Conservation (phyloP, 2,888 invertebrate species). For the Pardosa pseudoannulata region DNA sequence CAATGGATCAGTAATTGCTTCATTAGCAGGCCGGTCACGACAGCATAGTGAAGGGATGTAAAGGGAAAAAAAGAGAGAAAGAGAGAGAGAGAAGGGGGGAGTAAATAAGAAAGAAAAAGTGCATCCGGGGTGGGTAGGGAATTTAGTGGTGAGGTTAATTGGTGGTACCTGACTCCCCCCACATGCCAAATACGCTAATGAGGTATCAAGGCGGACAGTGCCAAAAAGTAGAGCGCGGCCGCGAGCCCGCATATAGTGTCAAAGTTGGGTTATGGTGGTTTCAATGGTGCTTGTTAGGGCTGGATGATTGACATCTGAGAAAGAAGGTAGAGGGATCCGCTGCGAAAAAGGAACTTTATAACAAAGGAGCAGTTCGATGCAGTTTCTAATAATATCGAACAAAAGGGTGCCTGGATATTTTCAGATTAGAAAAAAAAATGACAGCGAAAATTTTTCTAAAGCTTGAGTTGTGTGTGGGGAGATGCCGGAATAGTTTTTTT, state of each 20-base stretch:
- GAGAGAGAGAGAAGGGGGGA: neutral
- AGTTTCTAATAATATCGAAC: too few relatives aligned
- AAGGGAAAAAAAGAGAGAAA: slow-evolving; percentile 4
- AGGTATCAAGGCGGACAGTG: slow-evolving; percentile 37
- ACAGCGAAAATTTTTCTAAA: too few relatives aligned
- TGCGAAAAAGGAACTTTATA: neutral
- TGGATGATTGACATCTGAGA: slow-evolving; percentile 37
- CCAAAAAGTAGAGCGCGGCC: neutral
- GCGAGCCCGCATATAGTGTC: slow-evolving; percentile 31
- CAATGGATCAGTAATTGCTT: slow-evolving; percentile 67
- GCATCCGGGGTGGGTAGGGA: slow-evolving; percentile 42
- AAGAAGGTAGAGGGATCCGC: neutral
- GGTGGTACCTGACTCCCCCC: slow-evolving; percentile 35
- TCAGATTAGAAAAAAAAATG: too few relatives aligned
- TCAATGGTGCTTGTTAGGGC: slow-evolving; percentile 42
- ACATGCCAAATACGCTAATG: slow-evolving; percentile 68
- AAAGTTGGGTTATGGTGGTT: slow-evolving; percentile 43
- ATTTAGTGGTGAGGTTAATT: slow-evolving; percentile 69
- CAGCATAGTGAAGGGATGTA: neutral
- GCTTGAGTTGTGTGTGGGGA: too few relatives aligned
- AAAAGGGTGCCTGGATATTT: too few relatives aligned
- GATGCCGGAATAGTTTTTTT: too few relatives aligned
- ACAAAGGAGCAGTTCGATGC: too few relatives aligned
- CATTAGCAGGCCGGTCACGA: slow-evolving; percentile 64
- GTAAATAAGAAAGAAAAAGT: slow-evolving; percentile 21